Percentiles rank a stretch among this genome's conserved stretches.
Evolutionary conservation across 1,140 invertebrate species (phyloP).

Genomic region (Scaptodrosophila lebanonensis): DNA sequence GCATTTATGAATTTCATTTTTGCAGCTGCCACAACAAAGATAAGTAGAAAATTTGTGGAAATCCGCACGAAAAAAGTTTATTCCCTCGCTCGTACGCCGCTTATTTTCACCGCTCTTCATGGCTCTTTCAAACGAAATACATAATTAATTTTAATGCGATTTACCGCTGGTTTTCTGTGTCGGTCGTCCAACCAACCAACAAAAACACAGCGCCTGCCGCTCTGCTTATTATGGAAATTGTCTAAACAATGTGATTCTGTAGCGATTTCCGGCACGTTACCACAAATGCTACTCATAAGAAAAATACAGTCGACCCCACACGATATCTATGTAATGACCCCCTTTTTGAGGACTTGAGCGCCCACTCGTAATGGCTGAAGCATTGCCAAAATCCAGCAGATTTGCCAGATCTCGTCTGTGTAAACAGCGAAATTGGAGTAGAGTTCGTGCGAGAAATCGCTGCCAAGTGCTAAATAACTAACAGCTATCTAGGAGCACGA

Average conservation of each 20-base stretch:
- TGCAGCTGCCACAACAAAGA: slow-evolving; percentile 51
- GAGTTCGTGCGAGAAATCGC: too few species aligned
- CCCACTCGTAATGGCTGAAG: too few species aligned
- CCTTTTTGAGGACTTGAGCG: too few species aligned
- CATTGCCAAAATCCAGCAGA: too few species aligned
- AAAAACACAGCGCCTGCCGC: slow-evolving; percentile 2
- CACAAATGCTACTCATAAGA: too few species aligned
- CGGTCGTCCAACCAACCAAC: slow-evolving; percentile 1
- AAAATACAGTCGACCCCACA: too few species aligned
- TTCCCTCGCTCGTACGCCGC: not conserved
- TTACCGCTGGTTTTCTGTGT: slow-evolving; percentile 38
- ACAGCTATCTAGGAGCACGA: too few species aligned
- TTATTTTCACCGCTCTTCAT: slow-evolving; percentile 6
- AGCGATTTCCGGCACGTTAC: not conserved
- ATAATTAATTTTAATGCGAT: slow-evolving; percentile 55
- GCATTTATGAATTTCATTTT: slow-evolving; percentile 47
- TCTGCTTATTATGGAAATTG: slow-evolving; percentile 27
- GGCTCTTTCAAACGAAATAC: slow-evolving; percentile 31
- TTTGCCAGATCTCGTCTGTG: too few species aligned
- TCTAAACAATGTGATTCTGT: slow-evolving; percentile 22
- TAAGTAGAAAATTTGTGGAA: slow-evolving; percentile 32
- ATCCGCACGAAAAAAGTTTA: slow-evolving; percentile 7
- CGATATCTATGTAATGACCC: too few species aligned
- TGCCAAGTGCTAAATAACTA: too few species aligned
- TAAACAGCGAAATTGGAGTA: too few species aligned